phyloP scores from a whole-genome alignment of 2,888 invertebrate genomes.

The Formica aserva region DNA sequence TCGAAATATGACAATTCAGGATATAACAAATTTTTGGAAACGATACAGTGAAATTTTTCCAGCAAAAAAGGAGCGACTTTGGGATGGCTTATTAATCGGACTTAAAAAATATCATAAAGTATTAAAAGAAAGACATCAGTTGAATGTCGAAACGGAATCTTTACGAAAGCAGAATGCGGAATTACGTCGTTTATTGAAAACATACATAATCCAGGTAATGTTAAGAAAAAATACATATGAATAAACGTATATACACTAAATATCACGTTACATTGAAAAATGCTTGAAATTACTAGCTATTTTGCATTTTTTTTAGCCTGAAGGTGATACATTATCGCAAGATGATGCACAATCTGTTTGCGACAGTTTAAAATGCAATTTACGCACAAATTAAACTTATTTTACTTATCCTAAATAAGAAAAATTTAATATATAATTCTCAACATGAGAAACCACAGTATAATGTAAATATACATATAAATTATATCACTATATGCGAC shows the following conservation, averaged over 20 bases:
- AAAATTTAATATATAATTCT: not conserved
- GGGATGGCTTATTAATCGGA: slow-evolving; percentile 90
- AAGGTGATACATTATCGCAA: not conserved
- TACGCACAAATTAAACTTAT: not conserved
- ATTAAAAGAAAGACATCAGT: slow-evolving; percentile 89
- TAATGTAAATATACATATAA: slow-evolving; percentile 28
- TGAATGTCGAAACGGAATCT: slow-evolving; percentile 89
- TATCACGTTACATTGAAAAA: slow-evolving; percentile 17
- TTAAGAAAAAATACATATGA: slow-evolving; percentile 14
- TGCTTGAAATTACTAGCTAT: slow-evolving; percentile 8
- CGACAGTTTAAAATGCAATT: not conserved
- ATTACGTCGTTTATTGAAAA: slow-evolving; percentile 89
- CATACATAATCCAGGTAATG: slow-evolving; percentile 86
- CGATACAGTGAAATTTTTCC: slow-evolving; percentile 89
- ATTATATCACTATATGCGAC: not conserved
- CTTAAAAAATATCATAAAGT: slow-evolving; percentile 89
- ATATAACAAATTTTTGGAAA: slow-evolving; percentile 90
- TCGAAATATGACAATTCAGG: slow-evolving; percentile 86
- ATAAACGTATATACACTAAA: not conserved
- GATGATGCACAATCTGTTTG: not conserved
- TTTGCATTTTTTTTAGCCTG: slow-evolving; percentile 3
- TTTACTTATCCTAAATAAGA: not conserved
- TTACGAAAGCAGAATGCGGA: slow-evolving; percentile 90
- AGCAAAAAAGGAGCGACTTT: slow-evolving; percentile 89
- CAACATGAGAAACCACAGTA: not conserved